Percentiles rank a stretch among this genome's conserved stretches.
phyloP scores from a whole-genome alignment of 2,113 vertebrate species.

The Colinus virginianus region DNA sequence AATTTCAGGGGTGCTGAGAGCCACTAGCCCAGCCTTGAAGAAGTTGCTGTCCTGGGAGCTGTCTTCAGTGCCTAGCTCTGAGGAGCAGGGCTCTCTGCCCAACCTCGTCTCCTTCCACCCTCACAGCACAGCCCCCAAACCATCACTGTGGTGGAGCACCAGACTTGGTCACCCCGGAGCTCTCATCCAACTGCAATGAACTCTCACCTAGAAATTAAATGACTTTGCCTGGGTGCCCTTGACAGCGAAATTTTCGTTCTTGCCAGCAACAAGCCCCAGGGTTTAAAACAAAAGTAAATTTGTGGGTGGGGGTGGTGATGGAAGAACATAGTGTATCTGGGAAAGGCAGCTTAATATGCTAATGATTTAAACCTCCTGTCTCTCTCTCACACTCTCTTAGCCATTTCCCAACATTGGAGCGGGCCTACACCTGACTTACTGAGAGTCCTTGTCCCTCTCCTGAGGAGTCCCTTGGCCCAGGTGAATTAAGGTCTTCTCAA shows the following conservation, averaged over 20 bases:
- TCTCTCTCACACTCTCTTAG: background rate
- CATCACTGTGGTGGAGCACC: rapidly evolving
- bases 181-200: background rate
- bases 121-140: rapidly evolving
- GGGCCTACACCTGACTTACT: background rate
- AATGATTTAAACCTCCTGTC: constrained; percentile 3
- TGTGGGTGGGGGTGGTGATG: background rate
- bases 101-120: background rate
- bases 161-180: background rate
- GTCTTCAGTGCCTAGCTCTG: background rate
- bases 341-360: constrained; percentile 22
- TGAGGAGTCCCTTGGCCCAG: background rate
- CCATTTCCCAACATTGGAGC: background rate
- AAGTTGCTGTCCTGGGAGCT: background rate
- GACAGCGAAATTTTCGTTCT: background rate
- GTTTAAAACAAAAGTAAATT: constrained; percentile 30
- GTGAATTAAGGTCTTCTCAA: background rate
- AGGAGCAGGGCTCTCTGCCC: background rate
- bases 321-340: background rate
- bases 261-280: background rate
- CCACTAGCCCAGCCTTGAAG: background rate
- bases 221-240: constrained; percentile 33
- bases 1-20: background rate
- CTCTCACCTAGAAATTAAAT: background rate
- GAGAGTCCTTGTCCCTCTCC: rapidly evolving